phyloP scores from a whole-genome alignment of 2,797 vertebrate genomes.

The Rhynchonycteris naso region DNA sequence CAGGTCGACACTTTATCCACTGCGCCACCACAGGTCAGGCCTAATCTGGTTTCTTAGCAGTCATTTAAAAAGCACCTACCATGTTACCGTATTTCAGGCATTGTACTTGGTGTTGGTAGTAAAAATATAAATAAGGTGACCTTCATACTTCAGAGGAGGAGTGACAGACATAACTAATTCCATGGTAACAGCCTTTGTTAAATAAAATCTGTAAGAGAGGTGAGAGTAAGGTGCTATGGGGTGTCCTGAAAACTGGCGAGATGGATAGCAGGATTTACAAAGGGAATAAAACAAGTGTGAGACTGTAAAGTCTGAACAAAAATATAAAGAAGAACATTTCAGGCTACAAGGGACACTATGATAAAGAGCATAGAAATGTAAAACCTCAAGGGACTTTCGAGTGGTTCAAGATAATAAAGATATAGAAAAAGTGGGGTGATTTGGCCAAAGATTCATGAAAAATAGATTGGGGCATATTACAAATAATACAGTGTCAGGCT shows the following conservation, averaged over 20 bases:
- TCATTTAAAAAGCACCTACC: background rate
- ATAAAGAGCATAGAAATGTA: background rate
- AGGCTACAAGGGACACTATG: background rate
- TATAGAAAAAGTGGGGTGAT: background rate
- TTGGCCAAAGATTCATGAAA: background rate
- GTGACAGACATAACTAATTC: background rate
- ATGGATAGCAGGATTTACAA: background rate
- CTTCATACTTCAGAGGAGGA: background rate
- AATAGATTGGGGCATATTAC: background rate
- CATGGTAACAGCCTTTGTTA: background rate
- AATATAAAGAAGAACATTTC: background rate
- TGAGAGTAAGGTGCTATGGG: background rate
- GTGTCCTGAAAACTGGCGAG: background rate
- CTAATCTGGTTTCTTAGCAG: background rate
- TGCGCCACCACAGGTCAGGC: too few relatives aligned
- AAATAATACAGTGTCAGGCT: background rate
- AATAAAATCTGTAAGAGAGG: background rate
- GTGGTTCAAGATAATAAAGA: background rate
- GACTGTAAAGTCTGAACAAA: background rate
- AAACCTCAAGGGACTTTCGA: background rate
- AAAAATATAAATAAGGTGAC: background rate
- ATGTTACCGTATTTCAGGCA: background rate
- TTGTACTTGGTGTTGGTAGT: background rate
- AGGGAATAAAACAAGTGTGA: background rate
- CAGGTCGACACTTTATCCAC: too few relatives aligned